Evolutionary conservation across 2,797 vertebrate species (phyloP).

Genomic region (Borostomias antarcticus): DNA sequence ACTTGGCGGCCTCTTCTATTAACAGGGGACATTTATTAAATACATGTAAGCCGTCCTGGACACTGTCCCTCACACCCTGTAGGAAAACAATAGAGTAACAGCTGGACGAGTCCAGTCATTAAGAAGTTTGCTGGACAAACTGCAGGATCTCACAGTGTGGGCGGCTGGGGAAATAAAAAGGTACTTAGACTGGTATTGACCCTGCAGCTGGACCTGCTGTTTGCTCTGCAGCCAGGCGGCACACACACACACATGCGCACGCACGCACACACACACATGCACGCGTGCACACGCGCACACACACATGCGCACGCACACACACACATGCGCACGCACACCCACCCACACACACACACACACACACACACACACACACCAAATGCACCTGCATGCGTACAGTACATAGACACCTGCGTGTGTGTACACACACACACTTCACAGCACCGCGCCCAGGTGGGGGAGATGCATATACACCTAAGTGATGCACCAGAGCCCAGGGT

Average conservation of each 20-base stretch:
- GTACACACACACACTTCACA: not conserved
- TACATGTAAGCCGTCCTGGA: conserved; percentile 34
- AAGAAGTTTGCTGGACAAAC: conserved; percentile 74
- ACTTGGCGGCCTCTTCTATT: conserved; percentile 25
- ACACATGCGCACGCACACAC: not conserved
- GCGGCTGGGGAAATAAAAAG: conserved; percentile 77
- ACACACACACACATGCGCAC: not conserved
- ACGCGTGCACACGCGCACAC: not conserved
- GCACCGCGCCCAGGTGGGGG: too few relatives aligned
- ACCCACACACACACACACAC: not conserved
- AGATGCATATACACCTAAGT: too few relatives aligned
- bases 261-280: not conserved
- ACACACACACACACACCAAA: not conserved
- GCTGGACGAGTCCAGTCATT: conserved; percentile 62
- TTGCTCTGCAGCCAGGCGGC: conserved; percentile 57
- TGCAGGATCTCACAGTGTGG: conserved; percentile 59
- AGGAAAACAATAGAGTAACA: conserved; percentile 51
- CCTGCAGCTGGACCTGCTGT: conserved; percentile 68
- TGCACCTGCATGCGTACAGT: not conserved
- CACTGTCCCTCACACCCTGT: conserved; percentile 31
- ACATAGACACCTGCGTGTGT: too few relatives aligned
- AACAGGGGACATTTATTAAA: conserved; percentile 33
- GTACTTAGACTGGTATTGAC: conserved; percentile 75
- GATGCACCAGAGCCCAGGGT: too few relatives aligned
- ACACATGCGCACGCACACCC: not conserved